Evolutionary conservation across 2,113 vertebrate species (phyloP).

Genomic region (Centropus unirufus): DNA sequence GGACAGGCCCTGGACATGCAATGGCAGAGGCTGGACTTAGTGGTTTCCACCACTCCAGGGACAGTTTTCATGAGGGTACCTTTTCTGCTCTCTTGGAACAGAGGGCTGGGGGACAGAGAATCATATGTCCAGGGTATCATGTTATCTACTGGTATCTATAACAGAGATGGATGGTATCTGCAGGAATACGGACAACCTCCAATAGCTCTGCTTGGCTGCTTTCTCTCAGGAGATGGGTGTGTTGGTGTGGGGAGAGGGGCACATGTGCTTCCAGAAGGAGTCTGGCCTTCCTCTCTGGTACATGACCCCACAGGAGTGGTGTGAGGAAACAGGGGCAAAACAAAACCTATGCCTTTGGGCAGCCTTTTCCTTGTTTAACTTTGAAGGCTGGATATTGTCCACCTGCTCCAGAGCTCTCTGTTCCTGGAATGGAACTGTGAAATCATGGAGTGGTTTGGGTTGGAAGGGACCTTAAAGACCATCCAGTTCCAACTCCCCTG

Average conservation of each 20-base stretch:
- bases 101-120: not conserved
- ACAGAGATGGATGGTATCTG: not conserved
- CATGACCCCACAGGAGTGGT: not conserved
- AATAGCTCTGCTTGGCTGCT: not conserved
- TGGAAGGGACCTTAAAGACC: no score
- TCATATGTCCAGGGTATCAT: accelerated
- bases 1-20: not conserved
- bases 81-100: not conserved
- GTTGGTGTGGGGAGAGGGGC: not conserved
- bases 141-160: not conserved
- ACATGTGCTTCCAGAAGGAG: not conserved
- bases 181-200: not conserved
- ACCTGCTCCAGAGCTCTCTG: not conserved
- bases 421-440: not conserved
- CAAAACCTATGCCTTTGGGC: not conserved
- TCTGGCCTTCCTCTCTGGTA: not conserved
- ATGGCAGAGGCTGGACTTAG: not conserved
- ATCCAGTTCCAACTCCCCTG: no score
- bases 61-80: not conserved
- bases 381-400: accelerated
- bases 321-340: not conserved
- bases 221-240: accelerated
- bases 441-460: no score
- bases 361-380: not conserved
- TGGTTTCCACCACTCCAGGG: not conserved